Conservation (phyloP, 2,888 invertebrate species). For the Eupeodes luniger region DNA sequence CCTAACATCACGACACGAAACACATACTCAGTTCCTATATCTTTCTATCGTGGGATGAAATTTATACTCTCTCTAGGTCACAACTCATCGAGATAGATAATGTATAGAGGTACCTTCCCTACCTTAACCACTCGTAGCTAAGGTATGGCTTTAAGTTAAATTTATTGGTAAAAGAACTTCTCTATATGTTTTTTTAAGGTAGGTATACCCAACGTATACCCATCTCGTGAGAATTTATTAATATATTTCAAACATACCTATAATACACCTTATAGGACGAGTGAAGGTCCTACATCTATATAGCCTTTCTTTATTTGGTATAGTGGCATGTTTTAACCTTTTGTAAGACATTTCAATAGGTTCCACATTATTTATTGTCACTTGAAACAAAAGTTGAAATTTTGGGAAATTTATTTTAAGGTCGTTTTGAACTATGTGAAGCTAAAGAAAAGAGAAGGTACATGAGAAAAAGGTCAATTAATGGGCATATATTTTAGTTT, state of each 20-base stretch:
- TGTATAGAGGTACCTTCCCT: too few species aligned
- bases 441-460: too few species aligned
- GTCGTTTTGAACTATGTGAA: too few species aligned
- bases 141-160: neutral
- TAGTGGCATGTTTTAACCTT: neutral
- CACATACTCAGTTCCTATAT: neutral
- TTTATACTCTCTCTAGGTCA: neutral
- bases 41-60: neutral
- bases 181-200: neutral
- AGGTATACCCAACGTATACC: neutral
- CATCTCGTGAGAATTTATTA: neutral
- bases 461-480: too few species aligned
- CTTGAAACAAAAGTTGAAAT: too few species aligned
- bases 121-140: neutral
- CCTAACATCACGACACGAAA: too few species aligned
- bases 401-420: too few species aligned
- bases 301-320: too few species aligned
- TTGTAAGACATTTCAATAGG: neutral
- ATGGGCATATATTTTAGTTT: too few species aligned
- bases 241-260: neutral
- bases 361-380: too few species aligned
- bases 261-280: too few species aligned
- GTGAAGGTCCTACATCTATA: too few species aligned
- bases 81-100: slow-evolving; percentile 17
- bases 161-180: neutral